These are phyloP conservation scores for Temnothorax rugatulus DNA, from an alignment of 2,888 invertebrate genomes.

Conservation along the genomic window DNA sequence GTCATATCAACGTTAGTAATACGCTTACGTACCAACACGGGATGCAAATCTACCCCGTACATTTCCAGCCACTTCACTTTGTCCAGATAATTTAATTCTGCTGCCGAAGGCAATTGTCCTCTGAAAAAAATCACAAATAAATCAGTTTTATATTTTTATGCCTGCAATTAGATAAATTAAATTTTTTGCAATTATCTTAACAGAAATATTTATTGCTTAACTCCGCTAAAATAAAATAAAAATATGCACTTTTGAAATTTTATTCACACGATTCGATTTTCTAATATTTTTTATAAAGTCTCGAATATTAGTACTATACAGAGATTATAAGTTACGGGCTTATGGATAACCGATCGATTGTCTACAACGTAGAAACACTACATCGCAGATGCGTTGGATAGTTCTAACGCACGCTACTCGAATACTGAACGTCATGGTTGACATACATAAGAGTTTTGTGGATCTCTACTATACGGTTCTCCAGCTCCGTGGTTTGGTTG, in stretches of 20 bases:
- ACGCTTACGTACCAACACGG: conserved; percentile 93
- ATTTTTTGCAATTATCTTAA: neutral
- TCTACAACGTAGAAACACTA: neutral
- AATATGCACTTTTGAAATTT: neutral
- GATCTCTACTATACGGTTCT: conserved; percentile 94
- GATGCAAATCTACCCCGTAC: conserved; percentile 99
- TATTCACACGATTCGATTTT: neutral
- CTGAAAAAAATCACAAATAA: conserved; percentile 87
- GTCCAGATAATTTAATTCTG: conserved; percentile 97
- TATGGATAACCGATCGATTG: neutral
- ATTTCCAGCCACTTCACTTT: conserved; percentile 99
- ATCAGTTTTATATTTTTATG: neutral
- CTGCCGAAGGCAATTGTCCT: conserved; percentile 95
- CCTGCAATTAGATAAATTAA: neutral
- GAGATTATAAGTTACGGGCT: neutral
- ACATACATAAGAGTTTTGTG: conserved; percentile 95
- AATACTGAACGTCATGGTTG: conserved; percentile 13
- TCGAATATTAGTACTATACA: neutral
- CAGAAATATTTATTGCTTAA: neutral
- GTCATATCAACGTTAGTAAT: conserved; percentile 4
- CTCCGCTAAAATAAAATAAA: neutral
- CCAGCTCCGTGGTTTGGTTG: conserved; percentile 96
- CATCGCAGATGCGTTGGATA: neutral
- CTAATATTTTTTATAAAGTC: neutral
- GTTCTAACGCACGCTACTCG: conserved; percentile 13